phyloP scores from a whole-genome alignment of 2,888 invertebrate species.

The Caenorhabditis sulstoni region DNA sequence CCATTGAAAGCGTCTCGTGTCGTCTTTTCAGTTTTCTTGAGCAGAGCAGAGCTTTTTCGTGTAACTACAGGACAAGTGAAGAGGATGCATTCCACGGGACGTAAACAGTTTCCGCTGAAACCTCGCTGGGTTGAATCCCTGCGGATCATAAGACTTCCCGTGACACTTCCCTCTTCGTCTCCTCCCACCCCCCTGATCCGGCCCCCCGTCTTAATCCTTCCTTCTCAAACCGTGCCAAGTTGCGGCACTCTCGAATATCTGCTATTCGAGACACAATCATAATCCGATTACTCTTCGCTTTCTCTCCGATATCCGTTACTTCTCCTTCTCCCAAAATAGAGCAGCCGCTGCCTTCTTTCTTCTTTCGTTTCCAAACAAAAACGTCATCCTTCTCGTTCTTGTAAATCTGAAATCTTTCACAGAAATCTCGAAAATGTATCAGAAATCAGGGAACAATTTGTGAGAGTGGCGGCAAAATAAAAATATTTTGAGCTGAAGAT shows the following conservation, averaged over 20 bases:
- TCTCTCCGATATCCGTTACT: slow-evolving; percentile 32
- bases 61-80: no score
- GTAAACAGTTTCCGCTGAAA: no score
- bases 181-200: slow-evolving; percentile 13
- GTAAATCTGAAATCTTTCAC: not conserved
- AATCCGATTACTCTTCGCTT: slow-evolving; percentile 38
- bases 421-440: not conserved
- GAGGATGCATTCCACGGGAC: no score
- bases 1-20: no score
- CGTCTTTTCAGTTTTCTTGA: no score
- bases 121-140: no score
- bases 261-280: slow-evolving; percentile 38
- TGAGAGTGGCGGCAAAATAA: no score
- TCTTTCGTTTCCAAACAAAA: slow-evolving; percentile 11
- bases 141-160: slow-evolving; percentile 38
- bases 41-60: no score
- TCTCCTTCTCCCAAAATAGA: slow-evolving; percentile 7
- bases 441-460: no score
- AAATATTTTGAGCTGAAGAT: no score
- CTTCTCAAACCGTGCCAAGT: not conserved
- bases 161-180: slow-evolving; percentile 14
- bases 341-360: not conserved
- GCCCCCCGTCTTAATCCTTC: not conserved
- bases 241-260: not conserved
- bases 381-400: not conserved